These are phyloP conservation scores for Oophaga sylvatica DNA, from an alignment of 2,797 vertebrate species.

Conservation along the genomic window DNA sequence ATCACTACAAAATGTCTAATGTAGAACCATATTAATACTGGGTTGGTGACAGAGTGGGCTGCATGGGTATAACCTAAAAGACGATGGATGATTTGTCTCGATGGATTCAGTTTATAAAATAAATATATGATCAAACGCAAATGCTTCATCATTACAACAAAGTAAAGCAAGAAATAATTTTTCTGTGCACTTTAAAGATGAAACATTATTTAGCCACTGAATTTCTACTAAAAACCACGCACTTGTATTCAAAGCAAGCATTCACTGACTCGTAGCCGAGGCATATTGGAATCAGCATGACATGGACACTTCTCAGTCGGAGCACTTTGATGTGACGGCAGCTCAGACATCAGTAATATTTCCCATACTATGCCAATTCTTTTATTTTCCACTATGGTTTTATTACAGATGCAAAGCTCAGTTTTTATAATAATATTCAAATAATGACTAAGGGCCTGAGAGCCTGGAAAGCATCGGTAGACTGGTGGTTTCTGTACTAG, in stretches of 20 bases:
- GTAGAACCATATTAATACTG: not conserved
- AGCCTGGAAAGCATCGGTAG: too few relatives aligned
- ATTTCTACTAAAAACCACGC: conserved; percentile 5
- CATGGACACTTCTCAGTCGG: conserved; percentile 5
- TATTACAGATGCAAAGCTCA: not conserved
- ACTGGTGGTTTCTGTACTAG: too few relatives aligned
- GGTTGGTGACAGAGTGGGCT: not conserved
- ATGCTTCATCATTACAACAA: not conserved
- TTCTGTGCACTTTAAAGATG: not conserved
- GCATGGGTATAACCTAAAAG: not conserved
- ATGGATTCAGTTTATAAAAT: not conserved
- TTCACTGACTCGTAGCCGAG: conserved; percentile 9
- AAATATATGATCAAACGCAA: not conserved
- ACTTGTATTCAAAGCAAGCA: conserved; percentile 18
- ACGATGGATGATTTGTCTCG: not conserved
- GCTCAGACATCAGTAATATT: conserved; percentile 40
- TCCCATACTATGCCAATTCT: not conserved
- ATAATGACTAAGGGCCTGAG: not conserved
- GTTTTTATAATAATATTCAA: not conserved
- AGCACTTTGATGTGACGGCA: conserved; percentile 52
- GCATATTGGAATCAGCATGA: conserved; percentile 37
- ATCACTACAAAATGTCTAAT: not conserved
- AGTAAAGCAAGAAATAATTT: conserved; percentile 19
- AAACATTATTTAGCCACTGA: not conserved
- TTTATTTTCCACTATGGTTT: conserved; percentile 21